These are phyloP conservation scores for Nibea coibor DNA, from an alignment of 2,113 vertebrate genomes.

Conservation along the genomic window DNA sequence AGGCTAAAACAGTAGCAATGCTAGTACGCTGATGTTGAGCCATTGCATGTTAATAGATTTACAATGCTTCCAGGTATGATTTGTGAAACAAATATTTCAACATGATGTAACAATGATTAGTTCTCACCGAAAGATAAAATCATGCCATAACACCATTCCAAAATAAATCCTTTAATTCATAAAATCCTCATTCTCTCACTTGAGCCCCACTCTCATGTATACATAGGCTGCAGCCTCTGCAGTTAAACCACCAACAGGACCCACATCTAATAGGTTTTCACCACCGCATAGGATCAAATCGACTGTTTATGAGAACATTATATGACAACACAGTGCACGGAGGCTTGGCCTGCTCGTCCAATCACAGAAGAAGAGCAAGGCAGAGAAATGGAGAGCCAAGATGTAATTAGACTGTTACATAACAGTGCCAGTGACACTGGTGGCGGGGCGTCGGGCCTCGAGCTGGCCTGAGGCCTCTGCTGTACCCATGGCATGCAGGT, in stretches of 20 bases:
- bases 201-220: not conserved
- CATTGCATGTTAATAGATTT: not conserved
- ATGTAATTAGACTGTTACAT: constrained; percentile 66
- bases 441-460: not conserved
- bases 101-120: constrained; percentile 16
- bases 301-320: not conserved
- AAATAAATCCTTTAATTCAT: constrained; percentile 13
- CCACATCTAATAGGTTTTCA: not conserved
- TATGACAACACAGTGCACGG: not conserved
- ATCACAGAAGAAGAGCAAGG: constrained; percentile 12
- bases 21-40: not conserved
- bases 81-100: not conserved
- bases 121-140: constrained; percentile 19
- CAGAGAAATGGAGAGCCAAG: constrained; percentile 37
- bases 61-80: not conserved
- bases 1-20: not conserved
- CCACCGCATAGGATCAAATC: not conserved
- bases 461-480: constrained; percentile 41
- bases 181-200: not conserved
- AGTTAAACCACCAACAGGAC: not conserved
- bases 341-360: not conserved
- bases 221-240: not conserved
- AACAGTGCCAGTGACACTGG: constrained; percentile 54
- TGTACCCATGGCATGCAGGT: constrained; percentile 11
- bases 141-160: constrained; percentile 12